Evolutionary conservation across 2,888 invertebrate genomes (phyloP), one percentile per base, ranked within the genome.

Genomic region (Metellina segmentata): DNA sequence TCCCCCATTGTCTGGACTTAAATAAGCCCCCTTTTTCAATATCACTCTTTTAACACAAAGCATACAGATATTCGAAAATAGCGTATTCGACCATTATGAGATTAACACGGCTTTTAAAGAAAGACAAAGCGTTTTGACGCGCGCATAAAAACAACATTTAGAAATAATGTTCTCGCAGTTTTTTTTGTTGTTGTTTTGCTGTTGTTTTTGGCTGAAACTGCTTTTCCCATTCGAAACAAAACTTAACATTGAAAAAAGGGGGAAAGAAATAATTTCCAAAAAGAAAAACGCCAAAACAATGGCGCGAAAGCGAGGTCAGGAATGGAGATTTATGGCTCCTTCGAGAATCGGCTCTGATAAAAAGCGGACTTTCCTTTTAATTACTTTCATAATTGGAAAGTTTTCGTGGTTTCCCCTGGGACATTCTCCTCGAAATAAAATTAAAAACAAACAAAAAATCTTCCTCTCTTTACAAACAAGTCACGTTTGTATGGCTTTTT

Each of bases 381-480:
- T 88, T 88, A 74, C 81, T 81, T 88, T 81, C 88, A 74, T 81
- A 88, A 88, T 88, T 88, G 81, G 53, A 81, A 81, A 61, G 81
- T 88, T 81, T 81, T 75, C 71, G 53, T 34, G 51, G 34, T 51
- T 72, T 69, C 81, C 61, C 53, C 20, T 49, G 81, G 81, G 72
- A 52, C 11, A 34, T 34, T 81, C 20, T 1, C 6, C 16, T 20
- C 49, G 53, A 51, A 87, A 81, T 34, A 72, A 72, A 61, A 9
- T 81, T 86, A 20, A 34, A 75, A 16, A 49, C 61, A 61, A 9
- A 11, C 61, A 61, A 61, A 61, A 61, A 61, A 61, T 5, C 11
- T 7, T 8, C 9, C 5, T 7, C 61, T 4, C 61, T 61, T 78
- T 34, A 81, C 34, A 61, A 81, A 61, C 9, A 48, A 81, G 69